These are phyloP conservation scores for Pseudochaenichthys georgianus DNA, from an alignment of 2,797 vertebrate genomes.

Conservation along the genomic window DNA sequence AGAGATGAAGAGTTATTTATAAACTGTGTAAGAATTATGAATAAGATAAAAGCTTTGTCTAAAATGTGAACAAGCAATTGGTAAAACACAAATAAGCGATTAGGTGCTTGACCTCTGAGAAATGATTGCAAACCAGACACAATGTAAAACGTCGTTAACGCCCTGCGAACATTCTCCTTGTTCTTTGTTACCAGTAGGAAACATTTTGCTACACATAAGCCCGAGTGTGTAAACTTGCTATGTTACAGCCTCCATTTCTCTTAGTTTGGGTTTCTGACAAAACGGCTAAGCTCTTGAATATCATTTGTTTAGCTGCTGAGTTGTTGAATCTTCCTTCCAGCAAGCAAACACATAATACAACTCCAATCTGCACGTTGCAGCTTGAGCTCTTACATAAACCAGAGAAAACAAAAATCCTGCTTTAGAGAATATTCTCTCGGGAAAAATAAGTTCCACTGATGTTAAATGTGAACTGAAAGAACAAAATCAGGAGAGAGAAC, in stretches of 20 bases:
- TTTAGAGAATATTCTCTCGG: conserved; percentile 28
- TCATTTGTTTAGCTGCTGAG: conserved; percentile 51
- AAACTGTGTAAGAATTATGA: conserved; percentile 1
- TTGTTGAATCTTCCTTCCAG: conserved; percentile 63
- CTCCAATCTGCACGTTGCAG: conserved; percentile 69
- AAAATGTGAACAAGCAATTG: conserved; percentile 2
- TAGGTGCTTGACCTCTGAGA: conserved; percentile 20
- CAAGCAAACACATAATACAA: conserved; percentile 56
- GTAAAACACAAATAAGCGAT: conserved; percentile 21
- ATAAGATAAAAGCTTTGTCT: not conserved
- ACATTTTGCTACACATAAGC: not conserved
- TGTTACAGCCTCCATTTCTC: conserved; percentile 4
- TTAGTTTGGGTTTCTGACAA: conserved; percentile 40
- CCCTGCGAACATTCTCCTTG: not conserved
- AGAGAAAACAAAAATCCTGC: conserved; percentile 60
- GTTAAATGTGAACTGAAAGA: conserved; percentile 54
- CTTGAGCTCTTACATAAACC: conserved; percentile 69
- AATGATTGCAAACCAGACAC: conserved; percentile 3
- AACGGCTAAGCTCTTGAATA: conserved; percentile 38
- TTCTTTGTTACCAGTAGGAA: conserved; percentile 3
- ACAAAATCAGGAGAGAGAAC: conserved; percentile 39
- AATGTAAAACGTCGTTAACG: not conserved
- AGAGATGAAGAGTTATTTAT: no score
- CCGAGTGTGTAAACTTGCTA: not conserved
- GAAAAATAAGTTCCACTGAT: conserved; percentile 48